phyloP scores from a whole-genome alignment of 2,113 vertebrate species.

The Sclerurus mexicanus region DNA sequence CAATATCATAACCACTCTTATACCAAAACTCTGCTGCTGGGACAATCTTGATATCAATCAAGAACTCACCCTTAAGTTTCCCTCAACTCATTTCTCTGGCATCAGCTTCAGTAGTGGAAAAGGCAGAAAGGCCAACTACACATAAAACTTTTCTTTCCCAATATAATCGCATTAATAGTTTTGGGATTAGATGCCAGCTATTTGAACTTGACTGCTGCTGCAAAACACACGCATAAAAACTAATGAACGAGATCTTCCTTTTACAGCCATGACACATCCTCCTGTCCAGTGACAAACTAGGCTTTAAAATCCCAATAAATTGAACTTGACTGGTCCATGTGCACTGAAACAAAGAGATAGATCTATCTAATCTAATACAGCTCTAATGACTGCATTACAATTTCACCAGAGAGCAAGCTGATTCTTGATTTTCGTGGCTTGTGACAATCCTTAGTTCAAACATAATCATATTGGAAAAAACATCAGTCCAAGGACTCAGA shows the following conservation, averaged over 20 bases:
- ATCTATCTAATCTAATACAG: slow-evolving; percentile 20
- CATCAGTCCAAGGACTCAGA: neutral
- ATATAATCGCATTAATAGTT: slow-evolving; percentile 9
- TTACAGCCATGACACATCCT: slow-evolving; percentile 9
- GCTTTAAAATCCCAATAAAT: slow-evolving; percentile 46
- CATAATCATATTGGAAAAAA: neutral
- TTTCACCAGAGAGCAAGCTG: neutral
- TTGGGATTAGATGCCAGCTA: neutral
- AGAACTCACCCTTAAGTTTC: neutral
- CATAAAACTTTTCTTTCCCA: neutral
- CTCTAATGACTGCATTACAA: neutral
- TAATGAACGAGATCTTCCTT: neutral
- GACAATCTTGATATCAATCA: neutral
- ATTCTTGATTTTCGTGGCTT: slow-evolving; percentile 9
- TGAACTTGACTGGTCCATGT: slow-evolving; percentile 14
- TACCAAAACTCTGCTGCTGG: neutral
- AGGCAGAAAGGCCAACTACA: slow-evolving; percentile 10
- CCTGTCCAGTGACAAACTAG: slow-evolving; percentile 12
- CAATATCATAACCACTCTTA: neutral
- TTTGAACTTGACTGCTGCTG: slow-evolving; percentile 6
- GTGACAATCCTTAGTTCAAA: slow-evolving; percentile 1
- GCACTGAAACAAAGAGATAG: slow-evolving; percentile 13
- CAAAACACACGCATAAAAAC: slow-evolving; percentile 23
- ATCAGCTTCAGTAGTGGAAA: neutral
- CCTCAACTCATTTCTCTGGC: neutral